phyloP scores from a whole-genome alignment of 2,113 vertebrate species.

The Microtus richardsoni region DNA sequence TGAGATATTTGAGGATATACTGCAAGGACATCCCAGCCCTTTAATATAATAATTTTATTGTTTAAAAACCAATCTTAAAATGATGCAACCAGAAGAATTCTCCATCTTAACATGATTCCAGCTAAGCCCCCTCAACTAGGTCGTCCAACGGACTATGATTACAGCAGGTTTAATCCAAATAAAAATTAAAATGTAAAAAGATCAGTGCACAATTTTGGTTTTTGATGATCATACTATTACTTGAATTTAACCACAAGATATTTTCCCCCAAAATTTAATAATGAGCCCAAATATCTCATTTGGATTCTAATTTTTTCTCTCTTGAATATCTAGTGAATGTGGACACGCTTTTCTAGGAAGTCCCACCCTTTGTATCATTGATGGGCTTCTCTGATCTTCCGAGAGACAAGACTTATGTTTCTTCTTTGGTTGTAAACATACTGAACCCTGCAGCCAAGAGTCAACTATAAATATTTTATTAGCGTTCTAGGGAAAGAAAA shows the following conservation, averaged over 20 bases:
- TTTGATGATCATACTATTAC: slow-evolving; percentile 71
- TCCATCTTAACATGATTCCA: neutral
- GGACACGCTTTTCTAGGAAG: slow-evolving; percentile 53
- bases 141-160: slow-evolving; percentile 38
- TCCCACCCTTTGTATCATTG: neutral
- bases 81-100: neutral
- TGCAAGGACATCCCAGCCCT: too few relatives aligned
- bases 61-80: too few relatives aligned
- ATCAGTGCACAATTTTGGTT: slow-evolving; percentile 54
- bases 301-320: slow-evolving; percentile 4
- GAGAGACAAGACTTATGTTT: neutral
- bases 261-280: slow-evolving; percentile 60
- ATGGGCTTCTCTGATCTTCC: slow-evolving; percentile 31
- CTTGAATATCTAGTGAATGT: slow-evolving; percentile 26
- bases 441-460: neutral
- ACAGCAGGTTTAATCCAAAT: slow-evolving; percentile 66
- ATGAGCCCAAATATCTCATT: slow-evolving; percentile 53
- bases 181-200: slow-evolving; percentile 56
- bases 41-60: too few relatives aligned
- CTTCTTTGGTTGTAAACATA: slow-evolving; percentile 51
- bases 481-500: neutral
- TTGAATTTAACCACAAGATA: slow-evolving; percentile 69
- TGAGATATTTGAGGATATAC: too few relatives aligned
- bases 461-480: slow-evolving; percentile 55
- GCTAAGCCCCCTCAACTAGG: neutral